Evolutionary conservation across 37 sponge, comb jelly and placozoan species (phyloP), one percentile per base, ranked within the genome.

Genomic region (Tethya wilhelma): DNA sequence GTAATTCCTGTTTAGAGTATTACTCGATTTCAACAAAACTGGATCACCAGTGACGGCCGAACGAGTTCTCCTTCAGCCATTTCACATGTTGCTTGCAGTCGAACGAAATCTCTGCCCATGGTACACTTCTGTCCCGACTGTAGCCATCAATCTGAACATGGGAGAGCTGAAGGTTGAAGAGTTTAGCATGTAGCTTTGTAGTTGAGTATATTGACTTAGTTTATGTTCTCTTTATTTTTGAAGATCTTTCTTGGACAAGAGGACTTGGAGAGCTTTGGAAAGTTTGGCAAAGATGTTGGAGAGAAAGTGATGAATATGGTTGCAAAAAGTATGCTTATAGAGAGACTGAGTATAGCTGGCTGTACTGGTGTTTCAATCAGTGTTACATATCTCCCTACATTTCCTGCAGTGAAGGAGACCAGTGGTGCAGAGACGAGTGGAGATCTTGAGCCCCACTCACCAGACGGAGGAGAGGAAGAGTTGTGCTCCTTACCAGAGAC

Each of bases 41-140:
- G 67, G 58, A 0, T 44, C 22, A 37, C 37, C 36, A n/a, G 72
- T 88, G 9, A 14, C 77, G 19, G 58, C 82, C 28, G 88, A 88
- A 58, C 30, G 88, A 23, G 64, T 82, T 22, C 46, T 88, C 56
- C 65, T 88, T 3, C 88, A 88, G 25, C 88, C 88, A 40, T 88
- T 81, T 46, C 45, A 64, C 49, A 68, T 88, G 56, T 32, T 75
- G 44, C 69, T 88, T 25, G 83, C 68, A 2, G 25, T 82, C 41
- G 83, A 88, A 46, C 64, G 83, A 23, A 88, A 88, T 78, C 82
- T 88, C 28, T 77, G 71, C 23, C 31, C 78, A 3, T 81, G 78
- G 88, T 74, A 82, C 64, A 81, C 67, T 12, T 12, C 68, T 71
- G 36, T 74, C 39, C 88, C 88, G 29, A 36, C 59, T 40, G 4